Evolutionary conservation across 1,140 invertebrate species (phyloP).

Genomic region (Cherax quadricarinatus): DNA sequence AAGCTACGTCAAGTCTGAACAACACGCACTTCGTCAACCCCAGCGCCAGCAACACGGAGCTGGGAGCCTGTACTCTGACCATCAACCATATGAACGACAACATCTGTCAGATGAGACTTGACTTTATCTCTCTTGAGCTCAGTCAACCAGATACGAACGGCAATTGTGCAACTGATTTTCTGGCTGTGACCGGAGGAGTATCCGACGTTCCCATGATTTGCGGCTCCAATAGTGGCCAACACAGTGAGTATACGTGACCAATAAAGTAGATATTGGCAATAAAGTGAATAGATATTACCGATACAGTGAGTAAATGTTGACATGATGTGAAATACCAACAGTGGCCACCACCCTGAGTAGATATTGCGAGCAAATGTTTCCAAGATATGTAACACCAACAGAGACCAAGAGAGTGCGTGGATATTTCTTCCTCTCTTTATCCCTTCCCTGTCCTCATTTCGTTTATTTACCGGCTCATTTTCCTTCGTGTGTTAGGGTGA

Average conservation of each 20-base stretch:
- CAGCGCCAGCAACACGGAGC: conserved; percentile 79
- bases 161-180: conserved; percentile 83
- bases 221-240: conserved; percentile 88
- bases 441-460: no score
- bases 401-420: no score
- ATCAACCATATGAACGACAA: conserved; percentile 83
- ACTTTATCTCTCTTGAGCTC: conserved; percentile 85
- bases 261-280: no score
- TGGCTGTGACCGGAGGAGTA: conserved; percentile 83
- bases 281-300: no score
- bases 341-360: no score
- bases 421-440: no score
- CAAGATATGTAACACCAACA: no score
- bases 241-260: conserved; percentile 77
- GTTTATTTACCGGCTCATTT: no score
- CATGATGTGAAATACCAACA: no score
- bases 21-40: conserved; percentile 76
- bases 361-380: no score
- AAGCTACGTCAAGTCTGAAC: conserved; percentile 74
- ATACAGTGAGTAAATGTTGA: no score
- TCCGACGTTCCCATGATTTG: conserved; percentile 85
- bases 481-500: no score
- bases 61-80: conserved; percentile 83
- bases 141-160: conserved; percentile 86
- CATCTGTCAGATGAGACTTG: conserved; percentile 87